Base-by-base conservation (phyloP, 2,888 invertebrate species). In the Microplitis deprimator region DNA sequence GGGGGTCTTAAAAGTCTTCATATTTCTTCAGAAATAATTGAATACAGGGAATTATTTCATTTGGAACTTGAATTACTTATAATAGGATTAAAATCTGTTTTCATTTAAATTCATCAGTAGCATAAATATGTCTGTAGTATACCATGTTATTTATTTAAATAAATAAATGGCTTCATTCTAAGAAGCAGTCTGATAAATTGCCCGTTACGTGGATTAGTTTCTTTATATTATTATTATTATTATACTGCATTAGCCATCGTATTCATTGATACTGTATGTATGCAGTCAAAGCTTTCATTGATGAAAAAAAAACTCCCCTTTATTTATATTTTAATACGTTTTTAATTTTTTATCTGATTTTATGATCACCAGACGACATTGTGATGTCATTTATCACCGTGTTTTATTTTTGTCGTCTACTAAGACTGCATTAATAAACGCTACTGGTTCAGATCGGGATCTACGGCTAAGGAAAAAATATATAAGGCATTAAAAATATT, bases 341-440 rank as follows among this genome's bases (percentile, higher is more conserved):
- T 50, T 50, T 13, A 50, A 13, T 50, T 50, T 50, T 50, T 50
- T 50, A 50, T 50, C 13, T 4, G 50, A 5, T 50, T 50, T 50
- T 50, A 50, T 50, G 50, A 50, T 50, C 50, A 50, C 50, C 50
- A 50, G 50, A 50, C 50, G 50, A 50, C 50, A 50, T 50, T 50
- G 50, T 50, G 10, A 50, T 50, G 50, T 50, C 50, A 50, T 50
- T 50, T 50, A 50, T 50, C 50, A 50, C 50, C 13, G 10, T 8
- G 50, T 50, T 50, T 50, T 50, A 50, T 50, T 50, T 13, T 13
- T 13, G 50, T 50, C 50, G 50, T 13, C 50, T 50, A 8, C 13
- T 8, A 4, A 50, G 50, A 50, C 29, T 29, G 29, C 29, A 29
- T 50, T 50, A 50, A 50, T 50, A 50, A 50, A 50, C 50, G 50